A percentile compares a stretch with the other conserved stretches of the same genome.
phyloP scores from a whole-genome alignment of 1,140 invertebrate species.

The Drosophila repletoides region DNA sequence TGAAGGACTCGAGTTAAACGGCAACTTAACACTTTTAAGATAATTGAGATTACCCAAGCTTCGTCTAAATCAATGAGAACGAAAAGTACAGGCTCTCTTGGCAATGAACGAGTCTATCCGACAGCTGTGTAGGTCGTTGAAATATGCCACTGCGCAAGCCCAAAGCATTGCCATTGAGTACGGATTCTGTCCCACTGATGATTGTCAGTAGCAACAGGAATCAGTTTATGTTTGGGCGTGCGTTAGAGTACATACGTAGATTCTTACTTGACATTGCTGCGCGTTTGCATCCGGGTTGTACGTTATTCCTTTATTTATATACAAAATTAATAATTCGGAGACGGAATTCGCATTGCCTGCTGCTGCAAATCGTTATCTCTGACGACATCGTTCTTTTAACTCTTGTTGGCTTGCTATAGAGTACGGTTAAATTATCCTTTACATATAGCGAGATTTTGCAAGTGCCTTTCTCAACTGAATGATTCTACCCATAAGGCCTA shows the following conservation, averaged over 20 bases:
- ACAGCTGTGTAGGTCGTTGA: constrained; percentile 20
- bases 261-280: neutral
- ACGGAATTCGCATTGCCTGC: constrained; percentile 10
- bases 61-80: constrained; percentile 5
- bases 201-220: constrained; percentile 58
- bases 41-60: constrained; percentile 1
- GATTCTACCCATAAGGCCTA: too few species aligned
- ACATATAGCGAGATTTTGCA: too few species aligned
- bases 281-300: neutral
- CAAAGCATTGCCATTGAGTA: constrained; percentile 6
- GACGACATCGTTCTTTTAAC: neutral
- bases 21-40: constrained; percentile 39
- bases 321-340: constrained; percentile 10
- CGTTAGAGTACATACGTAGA: constrained; percentile 31
- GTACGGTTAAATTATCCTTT: neutral
- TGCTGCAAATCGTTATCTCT: constrained; percentile 2
- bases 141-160: constrained; percentile 53
- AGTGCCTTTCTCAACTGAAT: too few species aligned
- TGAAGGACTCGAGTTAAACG: constrained; percentile 62
- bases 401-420: neutral
- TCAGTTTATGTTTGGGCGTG: constrained; percentile 60
- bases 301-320: constrained; percentile 1
- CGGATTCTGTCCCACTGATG: constrained; percentile 30
- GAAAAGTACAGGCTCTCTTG: too few species aligned
- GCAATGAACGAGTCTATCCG: constrained; percentile 2